phyloP scores from a whole-genome alignment of 2,797 vertebrate genomes.

The Lagorchestes hirsutus region DNA sequence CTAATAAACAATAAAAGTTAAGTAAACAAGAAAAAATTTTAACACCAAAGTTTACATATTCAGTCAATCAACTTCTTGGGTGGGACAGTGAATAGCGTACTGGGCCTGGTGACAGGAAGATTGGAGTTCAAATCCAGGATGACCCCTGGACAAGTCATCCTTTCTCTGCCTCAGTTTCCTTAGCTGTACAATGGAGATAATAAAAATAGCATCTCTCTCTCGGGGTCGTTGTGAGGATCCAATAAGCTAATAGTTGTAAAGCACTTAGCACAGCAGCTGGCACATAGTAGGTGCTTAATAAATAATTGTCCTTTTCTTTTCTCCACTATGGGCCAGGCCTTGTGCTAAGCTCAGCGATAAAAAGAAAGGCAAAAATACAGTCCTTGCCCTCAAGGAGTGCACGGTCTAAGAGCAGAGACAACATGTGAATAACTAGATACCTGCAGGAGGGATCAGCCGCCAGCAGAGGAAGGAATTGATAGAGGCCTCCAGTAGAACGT shows the following conservation, averaged over 20 bases:
- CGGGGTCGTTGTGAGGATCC: not conserved
- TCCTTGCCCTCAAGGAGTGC: not conserved
- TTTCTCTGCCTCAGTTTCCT: not conserved
- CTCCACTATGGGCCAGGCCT: not conserved
- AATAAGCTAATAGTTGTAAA: not conserved
- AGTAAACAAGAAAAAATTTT: slow-evolving; percentile 59
- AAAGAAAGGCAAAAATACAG: not conserved
- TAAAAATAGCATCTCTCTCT: not conserved
- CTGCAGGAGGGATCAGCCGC: not conserved
- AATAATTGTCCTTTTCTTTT: not conserved
- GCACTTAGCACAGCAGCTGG: not conserved
- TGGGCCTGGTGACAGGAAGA: not conserved
- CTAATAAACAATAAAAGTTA: slow-evolving; percentile 70
- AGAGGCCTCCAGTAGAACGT: not conserved
- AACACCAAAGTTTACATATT: slow-evolving; percentile 27
- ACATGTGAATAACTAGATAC: not conserved
- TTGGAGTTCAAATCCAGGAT: not conserved
- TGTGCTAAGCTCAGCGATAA: not conserved
- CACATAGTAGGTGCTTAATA: not conserved
- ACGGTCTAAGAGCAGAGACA: not conserved
- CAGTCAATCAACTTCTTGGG: slow-evolving; percentile 37
- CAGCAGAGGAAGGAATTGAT: not conserved
- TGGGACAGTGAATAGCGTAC: slow-evolving; percentile 16
- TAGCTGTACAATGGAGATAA: not conserved
- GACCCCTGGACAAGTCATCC: not conserved